A percentile compares a stretch with the other conserved stretches of the same genome.
Evolutionary conservation across 1,140 invertebrate species (phyloP).

Genomic region (Bradysia coprophila): DNA sequence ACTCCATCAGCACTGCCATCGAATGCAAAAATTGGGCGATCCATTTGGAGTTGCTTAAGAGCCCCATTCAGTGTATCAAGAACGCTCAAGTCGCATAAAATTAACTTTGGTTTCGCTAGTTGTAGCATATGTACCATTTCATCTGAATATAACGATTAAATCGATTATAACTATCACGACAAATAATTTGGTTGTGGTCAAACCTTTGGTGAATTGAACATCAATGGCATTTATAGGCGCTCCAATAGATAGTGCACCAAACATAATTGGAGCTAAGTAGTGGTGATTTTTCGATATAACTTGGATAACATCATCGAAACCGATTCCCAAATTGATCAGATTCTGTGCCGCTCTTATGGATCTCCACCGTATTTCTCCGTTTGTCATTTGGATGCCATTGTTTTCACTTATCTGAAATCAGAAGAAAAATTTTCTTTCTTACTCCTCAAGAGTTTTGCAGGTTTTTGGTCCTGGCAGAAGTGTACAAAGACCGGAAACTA

Average conservation of each 20-base stretch:
- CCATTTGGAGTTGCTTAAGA: constrained; percentile 12
- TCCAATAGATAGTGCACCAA: constrained; percentile 15
- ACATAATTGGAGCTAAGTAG: constrained; percentile 5
- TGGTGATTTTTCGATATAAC: background rate
- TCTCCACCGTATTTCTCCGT: background rate
- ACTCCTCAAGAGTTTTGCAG: no score
- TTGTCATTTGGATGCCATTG: background rate
- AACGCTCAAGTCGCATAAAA: constrained; percentile 18
- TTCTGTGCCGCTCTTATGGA: background rate
- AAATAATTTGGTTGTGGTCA: no score
- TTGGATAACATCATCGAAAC: background rate
- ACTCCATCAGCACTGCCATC: constrained; percentile 11
- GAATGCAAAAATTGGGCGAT: constrained; percentile 14
- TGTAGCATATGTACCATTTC: constrained; percentile 9
- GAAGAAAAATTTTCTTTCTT: no score
- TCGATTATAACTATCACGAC: no score
- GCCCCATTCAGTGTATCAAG: constrained; percentile 10
- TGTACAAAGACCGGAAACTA: no score
- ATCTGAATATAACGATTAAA: background rate
- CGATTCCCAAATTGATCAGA: background rate
- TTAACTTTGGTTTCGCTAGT: constrained; percentile 16
- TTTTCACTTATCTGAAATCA: constrained; percentile 1
- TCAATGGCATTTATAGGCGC: constrained; percentile 15
- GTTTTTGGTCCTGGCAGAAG: no score
- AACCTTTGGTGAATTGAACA: background rate